Base-by-base conservation (phyloP, 1,140 invertebrate genomes). In the Drosophila parvula region DNA sequence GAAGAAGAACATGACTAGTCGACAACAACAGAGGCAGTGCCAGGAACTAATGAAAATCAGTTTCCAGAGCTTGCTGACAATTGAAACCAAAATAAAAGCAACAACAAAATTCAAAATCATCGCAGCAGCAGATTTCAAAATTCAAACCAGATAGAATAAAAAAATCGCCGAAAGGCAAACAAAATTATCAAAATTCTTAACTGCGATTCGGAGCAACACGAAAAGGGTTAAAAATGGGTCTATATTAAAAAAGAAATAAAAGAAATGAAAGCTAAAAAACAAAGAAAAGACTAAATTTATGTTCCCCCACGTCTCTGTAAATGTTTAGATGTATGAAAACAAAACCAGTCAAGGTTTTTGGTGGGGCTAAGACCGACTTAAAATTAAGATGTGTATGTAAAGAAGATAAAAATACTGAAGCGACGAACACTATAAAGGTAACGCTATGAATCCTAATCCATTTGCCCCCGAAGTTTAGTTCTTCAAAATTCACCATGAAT, bases 81-180 rank as follows among this genome's bases (percentile, higher is more conserved):
- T 78, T 74, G 69, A 69, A 77, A 82, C 59, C 58, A 30, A 78
- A 22, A 55, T 55, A 55, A n/a, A 68, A 67, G 45, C 71, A 80
- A 90, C 44, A 68, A 81, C 85, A 79, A 90, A 91, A 80, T 82
- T 85, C 78, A 70, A 91, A 89, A 80, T 86, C 79, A 76, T 74
- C 70, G 68, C 76, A 79, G 75, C 69, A 79, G 74, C 78, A 84
- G 62, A 90, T 75, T 78, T 81, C 85, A 84, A 89, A 89, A 89
- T 90, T 90, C 59, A 81, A 78, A 81, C 38, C 28, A 40, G 18
- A 36, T 44, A 43, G 36, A 14, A 56, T 6, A 30, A 32, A 51
- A 51, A 67, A 1, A 43, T 44, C 22, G 36, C 56, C 51, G 32
- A 8, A 60, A 44, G 44, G 22, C 36, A 57, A 79, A 67, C 34